A percentile compares a stretch with the other conserved stretches of the same genome.
Evolutionary conservation across 2,113 vertebrate species (phyloP).

Genomic region (Dipodomys ordii): DNA sequence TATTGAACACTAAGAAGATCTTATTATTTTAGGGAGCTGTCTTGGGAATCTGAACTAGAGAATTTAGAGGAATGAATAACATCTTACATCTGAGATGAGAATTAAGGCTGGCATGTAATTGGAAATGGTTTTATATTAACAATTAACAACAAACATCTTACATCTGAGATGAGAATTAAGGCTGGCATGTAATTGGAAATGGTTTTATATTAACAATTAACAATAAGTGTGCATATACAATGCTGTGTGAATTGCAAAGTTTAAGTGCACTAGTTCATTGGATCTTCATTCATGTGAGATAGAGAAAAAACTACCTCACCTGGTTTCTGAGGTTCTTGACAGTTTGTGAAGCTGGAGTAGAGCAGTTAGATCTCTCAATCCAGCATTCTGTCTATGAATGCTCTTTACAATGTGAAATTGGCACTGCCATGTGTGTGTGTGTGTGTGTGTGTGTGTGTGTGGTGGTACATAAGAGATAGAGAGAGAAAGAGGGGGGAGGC

Average conservation of each 20-base stretch:
- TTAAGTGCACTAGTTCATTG: neutral
- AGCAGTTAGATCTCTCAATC: neutral
- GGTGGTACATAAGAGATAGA: no score
- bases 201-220: neutral
- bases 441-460: no score
- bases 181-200: neutral
- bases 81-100: neutral
- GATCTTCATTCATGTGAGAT: neutral
- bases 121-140: slow-evolving; percentile 6
- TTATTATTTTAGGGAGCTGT: neutral
- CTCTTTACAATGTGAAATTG: neutral
- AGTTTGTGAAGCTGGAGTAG: neutral
- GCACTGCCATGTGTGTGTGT: no score
- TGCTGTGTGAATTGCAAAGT: neutral
- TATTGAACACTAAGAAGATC: slow-evolving; percentile 26
- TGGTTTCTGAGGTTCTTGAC: neutral
- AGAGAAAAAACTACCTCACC: neutral
- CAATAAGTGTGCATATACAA: neutral
- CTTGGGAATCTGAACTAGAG: slow-evolving; percentile 11
- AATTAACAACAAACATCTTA: neutral
- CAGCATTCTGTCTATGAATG: neutral
- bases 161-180: slow-evolving; percentile 35
- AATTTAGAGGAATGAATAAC: slow-evolving; percentile 42
- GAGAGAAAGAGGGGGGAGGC: no score
- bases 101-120: slow-evolving; percentile 30